A percentile compares a stretch with the other conserved stretches of the same genome.
Conservation (phyloP, 2,888 invertebrate species). For the Cremastinae sp. region DNA sequence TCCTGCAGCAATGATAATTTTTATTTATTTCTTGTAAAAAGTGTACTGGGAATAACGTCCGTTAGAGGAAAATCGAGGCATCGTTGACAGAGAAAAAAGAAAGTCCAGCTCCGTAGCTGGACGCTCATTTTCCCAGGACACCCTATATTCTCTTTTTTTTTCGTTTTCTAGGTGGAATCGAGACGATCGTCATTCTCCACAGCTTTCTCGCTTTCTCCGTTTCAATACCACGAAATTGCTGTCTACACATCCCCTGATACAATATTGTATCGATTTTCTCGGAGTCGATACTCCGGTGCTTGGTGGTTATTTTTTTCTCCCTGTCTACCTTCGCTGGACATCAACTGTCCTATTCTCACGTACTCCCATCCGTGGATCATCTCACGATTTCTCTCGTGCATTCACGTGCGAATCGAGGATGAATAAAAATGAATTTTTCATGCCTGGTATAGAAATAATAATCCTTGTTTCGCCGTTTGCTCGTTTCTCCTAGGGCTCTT, state of each 20-base stretch:
- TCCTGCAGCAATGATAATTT: background rate
- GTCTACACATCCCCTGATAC: constrained; percentile 63
- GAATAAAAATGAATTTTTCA: constrained; percentile 17
- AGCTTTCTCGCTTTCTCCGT: constrained; percentile 46
- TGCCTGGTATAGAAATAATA: constrained; percentile 1
- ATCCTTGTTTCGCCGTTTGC: constrained; percentile 32
- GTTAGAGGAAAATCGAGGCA: background rate
- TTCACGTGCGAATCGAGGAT: constrained; percentile 34
- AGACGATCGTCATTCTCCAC: constrained; percentile 46
- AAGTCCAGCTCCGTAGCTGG: constrained; percentile 35
- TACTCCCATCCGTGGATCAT: constrained; percentile 13
- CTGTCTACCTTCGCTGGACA: constrained; percentile 18
- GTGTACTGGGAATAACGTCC: constrained; percentile 22
- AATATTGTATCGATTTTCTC: constrained; percentile 63
- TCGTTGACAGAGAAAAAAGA: constrained; percentile 38
- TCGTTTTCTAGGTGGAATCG: constrained; percentile 19
- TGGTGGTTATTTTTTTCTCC: constrained; percentile 31
- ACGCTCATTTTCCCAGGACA: constrained; percentile 53
- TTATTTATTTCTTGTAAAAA: background rate
- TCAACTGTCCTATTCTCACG: constrained; percentile 40
- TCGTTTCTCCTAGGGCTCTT: constrained; percentile 18
- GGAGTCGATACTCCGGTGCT: constrained; percentile 35
- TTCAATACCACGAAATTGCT: constrained; percentile 64
- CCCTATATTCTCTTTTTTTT: constrained; percentile 39
- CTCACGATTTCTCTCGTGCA: constrained; percentile 45